phyloP scores from a whole-genome alignment of 1,140 invertebrate species.

The Frieseomelitta varia region DNA sequence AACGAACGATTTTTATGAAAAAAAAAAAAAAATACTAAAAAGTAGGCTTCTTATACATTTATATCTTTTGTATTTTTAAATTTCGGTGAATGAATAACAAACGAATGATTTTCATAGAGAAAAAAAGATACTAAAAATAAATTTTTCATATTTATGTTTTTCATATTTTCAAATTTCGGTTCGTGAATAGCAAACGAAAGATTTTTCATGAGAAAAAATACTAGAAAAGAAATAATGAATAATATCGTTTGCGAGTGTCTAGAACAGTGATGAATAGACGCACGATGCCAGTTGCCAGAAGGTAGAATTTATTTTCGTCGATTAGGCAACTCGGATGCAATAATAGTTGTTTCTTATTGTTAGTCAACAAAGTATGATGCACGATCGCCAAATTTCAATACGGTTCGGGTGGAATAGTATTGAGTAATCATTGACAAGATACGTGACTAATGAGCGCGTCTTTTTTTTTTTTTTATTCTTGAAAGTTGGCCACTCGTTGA shows the following conservation, averaged over 20 bases:
- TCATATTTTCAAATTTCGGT: background rate
- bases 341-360: background rate
- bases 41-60: too few species aligned
- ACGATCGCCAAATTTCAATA: background rate
- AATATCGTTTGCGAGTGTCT: background rate
- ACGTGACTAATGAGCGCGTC: background rate
- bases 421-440: too few species aligned
- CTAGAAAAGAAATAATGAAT: background rate
- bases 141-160: too few species aligned
- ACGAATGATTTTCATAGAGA: too few species aligned
- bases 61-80: too few species aligned
- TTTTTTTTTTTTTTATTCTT: too few species aligned
- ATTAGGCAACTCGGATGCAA: constrained; percentile 23
- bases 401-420: background rate
- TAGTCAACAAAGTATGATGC: background rate
- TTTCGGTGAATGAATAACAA: too few species aligned
- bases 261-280: background rate
- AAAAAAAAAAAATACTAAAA: too few species aligned
- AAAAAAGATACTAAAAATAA: too few species aligned
- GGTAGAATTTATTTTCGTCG: constrained; percentile 36
- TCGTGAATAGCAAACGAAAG: background rate
- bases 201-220: background rate
- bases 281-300: constrained; percentile 4
- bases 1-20: too few species aligned
- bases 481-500: too few species aligned